Evolutionary conservation across 1,140 invertebrate genomes (phyloP), one percentile per base, ranked within the genome.

Genomic region (Drosophila nannoptera): DNA sequence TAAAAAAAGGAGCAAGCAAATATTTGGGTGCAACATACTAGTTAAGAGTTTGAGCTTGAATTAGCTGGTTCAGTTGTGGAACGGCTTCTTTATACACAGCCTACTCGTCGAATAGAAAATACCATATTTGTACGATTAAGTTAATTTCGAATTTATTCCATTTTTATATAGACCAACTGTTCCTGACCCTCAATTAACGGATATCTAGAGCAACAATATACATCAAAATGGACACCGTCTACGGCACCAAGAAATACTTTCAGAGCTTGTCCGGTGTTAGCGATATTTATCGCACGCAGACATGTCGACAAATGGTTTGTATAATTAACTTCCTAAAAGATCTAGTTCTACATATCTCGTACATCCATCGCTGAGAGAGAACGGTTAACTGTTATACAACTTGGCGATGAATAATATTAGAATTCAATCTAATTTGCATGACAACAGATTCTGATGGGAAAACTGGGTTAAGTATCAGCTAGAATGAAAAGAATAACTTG

Each of bases 201-300:
- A 42, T 22, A 38, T 54, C 42, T 8, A 11, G 46, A 35, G 12
- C 22, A 8, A 6, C 22, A 8, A 6, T 49, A 5, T 42, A 7
- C 5, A 7, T n/a, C 36, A 77, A 46, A 6, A 89, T 89, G 87
- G 87, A 89, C 53, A 89, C 87, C 12, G 87, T 89, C 67, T 89
- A 89, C 55, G 87, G 87, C 43, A 89, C 87, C 59, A 89, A 89
- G 69, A 89, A 89, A 61, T 89, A 89, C 55, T 89, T 89, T 50
- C 87, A 89, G 46, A 89, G 87, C 53, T 65, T 89, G 69, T 89
- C 87, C 45, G 87, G 87, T 33, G 86, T 86, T 35, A 89, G 84
- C 69, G 87, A 89, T 75, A 89, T 89, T 55, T 89, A 89, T 73
- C 80, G 87, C 29, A 76, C 84, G 43, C 84, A 82, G 60, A 83